Base-by-base conservation (phyloP, 2,888 invertebrate genomes). In the Nephrotoma flavescens region DNA sequence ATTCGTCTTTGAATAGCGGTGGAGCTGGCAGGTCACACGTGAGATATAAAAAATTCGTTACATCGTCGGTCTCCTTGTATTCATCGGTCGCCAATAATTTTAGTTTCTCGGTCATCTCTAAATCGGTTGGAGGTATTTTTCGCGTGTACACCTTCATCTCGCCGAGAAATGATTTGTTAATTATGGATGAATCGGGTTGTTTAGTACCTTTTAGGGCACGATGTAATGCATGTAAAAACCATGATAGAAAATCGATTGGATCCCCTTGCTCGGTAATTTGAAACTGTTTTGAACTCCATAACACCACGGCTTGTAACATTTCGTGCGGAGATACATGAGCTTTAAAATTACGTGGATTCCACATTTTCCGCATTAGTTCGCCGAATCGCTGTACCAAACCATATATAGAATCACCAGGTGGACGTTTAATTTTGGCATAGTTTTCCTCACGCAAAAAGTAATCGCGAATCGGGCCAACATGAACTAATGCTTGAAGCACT, bases 251-350 rank as follows among this genome's bases (percentile, higher is more conserved):
- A 90, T 99, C 98, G 87, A 99, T 96, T 0, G 99, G 98, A 93
- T 99, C 99, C 89, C 99, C 98, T 93, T 99, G 99, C 90, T 98
- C 96, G 0, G 98, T 99, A 90, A 99, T 99, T 92, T 99, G 99
- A 91, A 99, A 99, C 88, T 95, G 94, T 91, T 99, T 98, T 91
- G 97, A 96, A 90, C 99, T 97, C 97, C 98, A 98, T 88, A 99
- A 92, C 4, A 99, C 98, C 41, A 99, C 97, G 85, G 99, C 98
- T 90, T 99, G 99, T 41, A 99, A 92, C 99, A 99, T 99, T 93
- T 99, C 99, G 91, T 99, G 99, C 0, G 99, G 99, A 31, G 98
- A 99, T 0, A 99, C 99, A 90, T 99, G 99, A 0, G 99, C 97
- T 92, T 99, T 99, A 91, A 99, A 99, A 90, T 99, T 99, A 71